phyloP scores from a whole-genome alignment of 2,113 vertebrate species.

The Beaufortia kweichowensis region DNA sequence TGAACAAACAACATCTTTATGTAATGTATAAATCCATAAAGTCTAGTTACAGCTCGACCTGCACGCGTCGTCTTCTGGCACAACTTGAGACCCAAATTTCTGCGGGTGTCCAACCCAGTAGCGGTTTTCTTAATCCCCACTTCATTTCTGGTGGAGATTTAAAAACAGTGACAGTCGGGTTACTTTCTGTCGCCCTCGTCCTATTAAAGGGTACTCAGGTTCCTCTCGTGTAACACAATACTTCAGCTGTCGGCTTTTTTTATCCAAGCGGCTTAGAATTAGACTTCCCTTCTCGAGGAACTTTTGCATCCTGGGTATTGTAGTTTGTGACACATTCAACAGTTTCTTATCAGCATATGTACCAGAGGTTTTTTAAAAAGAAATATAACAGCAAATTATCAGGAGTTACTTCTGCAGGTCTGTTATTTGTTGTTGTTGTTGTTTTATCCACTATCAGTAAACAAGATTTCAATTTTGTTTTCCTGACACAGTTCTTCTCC shows the following conservation, averaged over 20 bases:
- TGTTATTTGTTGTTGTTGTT: too few relatives aligned
- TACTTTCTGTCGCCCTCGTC: constrained; percentile 44
- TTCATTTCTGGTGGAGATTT: constrained; percentile 14
- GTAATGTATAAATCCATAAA: constrained; percentile 11
- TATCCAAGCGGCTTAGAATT: constrained; percentile 65
- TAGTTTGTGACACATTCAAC: constrained; percentile 63
- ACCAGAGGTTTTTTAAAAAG: too few relatives aligned
- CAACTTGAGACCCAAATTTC: background rate
- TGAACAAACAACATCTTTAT: background rate
- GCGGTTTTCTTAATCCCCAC: constrained; percentile 16
- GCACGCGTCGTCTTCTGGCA: background rate
- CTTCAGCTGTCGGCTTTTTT: constrained; percentile 60
- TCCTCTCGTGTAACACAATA: constrained; percentile 51
- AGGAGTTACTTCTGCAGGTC: too few relatives aligned
- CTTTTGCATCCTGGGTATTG: constrained; percentile 77
- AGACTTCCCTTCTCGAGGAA: constrained; percentile 71
- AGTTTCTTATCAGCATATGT: background rate
- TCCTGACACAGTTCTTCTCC: too few relatives aligned
- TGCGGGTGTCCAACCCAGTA: background rate
- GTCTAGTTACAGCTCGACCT: constrained; percentile 4
- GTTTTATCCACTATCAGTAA: too few relatives aligned
- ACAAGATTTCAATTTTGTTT: too few relatives aligned
- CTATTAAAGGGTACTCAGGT: constrained; percentile 49
- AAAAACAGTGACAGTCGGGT: constrained; percentile 22
- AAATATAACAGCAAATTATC: too few relatives aligned